Percentiles rank a stretch among this genome's conserved stretches.
phyloP scores from a whole-genome alignment of 2,113 vertebrate species.

The Nicator chloris region DNA sequence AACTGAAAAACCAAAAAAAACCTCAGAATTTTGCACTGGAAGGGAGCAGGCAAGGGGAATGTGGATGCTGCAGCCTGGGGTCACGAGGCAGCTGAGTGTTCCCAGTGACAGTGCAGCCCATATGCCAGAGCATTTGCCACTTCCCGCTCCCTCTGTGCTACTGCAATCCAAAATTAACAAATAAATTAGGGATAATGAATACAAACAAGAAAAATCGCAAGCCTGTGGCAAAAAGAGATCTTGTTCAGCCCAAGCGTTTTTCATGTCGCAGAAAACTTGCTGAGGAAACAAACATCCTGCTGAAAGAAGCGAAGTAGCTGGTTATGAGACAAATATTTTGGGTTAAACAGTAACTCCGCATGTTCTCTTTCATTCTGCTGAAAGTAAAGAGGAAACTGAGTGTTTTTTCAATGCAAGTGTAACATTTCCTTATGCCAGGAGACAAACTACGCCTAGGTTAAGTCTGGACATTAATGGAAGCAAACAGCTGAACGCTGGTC shows the following conservation, averaged over 20 bases:
- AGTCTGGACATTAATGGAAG: slow-evolving; percentile 33
- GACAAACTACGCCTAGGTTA: slow-evolving; percentile 14
- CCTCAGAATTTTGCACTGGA: not conserved
- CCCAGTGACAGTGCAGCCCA: not conserved
- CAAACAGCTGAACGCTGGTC: slow-evolving; percentile 11
- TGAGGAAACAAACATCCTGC: slow-evolving; percentile 19
- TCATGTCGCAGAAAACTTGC: not conserved
- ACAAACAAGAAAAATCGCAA: not conserved
- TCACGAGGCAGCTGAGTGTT: not conserved
- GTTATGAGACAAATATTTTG: slow-evolving; percentile 31
- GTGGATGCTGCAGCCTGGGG: not conserved
- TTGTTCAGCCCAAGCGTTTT: not conserved
- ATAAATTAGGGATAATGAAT: not conserved
- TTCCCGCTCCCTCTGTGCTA: not conserved
- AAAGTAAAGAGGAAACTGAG: not conserved
- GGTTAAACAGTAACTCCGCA: slow-evolving; percentile 6
- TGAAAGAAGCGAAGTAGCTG: not conserved
- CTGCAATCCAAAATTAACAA: slow-evolving; percentile 18
- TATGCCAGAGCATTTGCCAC: slow-evolving; percentile 40
- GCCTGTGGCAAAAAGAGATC: not conserved
- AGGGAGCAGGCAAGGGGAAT: not conserved
- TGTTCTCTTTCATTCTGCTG: not conserved
- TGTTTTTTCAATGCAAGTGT: not conserved
- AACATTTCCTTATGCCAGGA: not conserved
- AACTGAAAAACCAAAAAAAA: not conserved